A percentile compares a stretch with the other conserved stretches of the same genome.
Evolutionary conservation across 2,797 vertebrate genomes (phyloP).

Genomic region (Pelodytes ibericus): DNA sequence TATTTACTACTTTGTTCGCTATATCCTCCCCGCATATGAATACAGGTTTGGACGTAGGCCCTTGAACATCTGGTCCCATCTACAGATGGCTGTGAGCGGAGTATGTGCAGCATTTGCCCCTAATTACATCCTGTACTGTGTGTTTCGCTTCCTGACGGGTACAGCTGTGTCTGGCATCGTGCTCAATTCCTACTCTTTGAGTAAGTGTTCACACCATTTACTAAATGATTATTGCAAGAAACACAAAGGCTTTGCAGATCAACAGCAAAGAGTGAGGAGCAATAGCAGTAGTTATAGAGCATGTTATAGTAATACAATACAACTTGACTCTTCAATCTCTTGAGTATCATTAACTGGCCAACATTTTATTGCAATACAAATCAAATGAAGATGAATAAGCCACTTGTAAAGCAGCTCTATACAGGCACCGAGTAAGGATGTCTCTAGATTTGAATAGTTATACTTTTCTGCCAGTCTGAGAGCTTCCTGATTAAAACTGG

Average conservation of each 20-base stretch:
- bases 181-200: conserved; percentile 80
- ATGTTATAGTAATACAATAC: neutral
- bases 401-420: no score
- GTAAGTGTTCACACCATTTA: conserved; percentile 65
- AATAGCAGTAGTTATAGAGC: neutral
- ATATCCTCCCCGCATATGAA: neutral
- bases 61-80: conserved; percentile 72
- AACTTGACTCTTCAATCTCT: neutral
- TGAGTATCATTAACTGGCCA: no score
- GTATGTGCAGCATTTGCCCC: conserved; percentile 72
- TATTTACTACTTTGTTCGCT: no score
- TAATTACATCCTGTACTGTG: conserved; percentile 75
- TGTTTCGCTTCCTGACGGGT: conserved; percentile 79
- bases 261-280: no score
- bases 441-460: no score
- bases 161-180: conserved; percentile 82
- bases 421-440: no score
- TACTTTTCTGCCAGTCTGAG: no score
- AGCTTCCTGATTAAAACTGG: no score
- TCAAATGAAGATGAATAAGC: no score
- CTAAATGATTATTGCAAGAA: neutral
- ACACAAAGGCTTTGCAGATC: no score
- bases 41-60: conserved; percentile 73
- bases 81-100: conserved; percentile 71
- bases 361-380: no score